These are phyloP conservation scores for Ascidia mentula DNA, from an alignment of 23 tunicate genomes.

Conservation along the genomic window DNA sequence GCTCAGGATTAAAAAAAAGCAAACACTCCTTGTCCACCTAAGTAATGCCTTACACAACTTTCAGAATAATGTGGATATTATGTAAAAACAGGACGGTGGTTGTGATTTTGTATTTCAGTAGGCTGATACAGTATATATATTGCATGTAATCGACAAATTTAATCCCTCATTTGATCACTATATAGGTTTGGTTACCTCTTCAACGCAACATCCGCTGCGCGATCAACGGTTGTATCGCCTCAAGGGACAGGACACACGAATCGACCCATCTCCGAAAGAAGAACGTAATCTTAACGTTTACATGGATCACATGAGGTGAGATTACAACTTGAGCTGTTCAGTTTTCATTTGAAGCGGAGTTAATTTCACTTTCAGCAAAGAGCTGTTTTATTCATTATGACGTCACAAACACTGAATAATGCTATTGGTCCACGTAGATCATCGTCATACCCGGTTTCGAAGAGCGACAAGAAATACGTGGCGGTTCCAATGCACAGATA, in stretches of 20 bases:
- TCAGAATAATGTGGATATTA: too few species aligned
- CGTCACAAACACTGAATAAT: too few species aligned
- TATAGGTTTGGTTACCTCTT: constrained; percentile 61
- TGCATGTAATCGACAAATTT: too few species aligned
- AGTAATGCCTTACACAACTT: too few species aligned
- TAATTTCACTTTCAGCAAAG: too few species aligned
- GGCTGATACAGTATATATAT: too few species aligned
- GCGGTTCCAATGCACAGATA: constrained; percentile 54
- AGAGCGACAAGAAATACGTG: constrained; percentile 17
- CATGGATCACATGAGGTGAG: constrained; percentile 46
- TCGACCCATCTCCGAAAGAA: constrained; percentile 60
- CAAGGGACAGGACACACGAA: constrained; percentile 70
- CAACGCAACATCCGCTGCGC: constrained; percentile 69
- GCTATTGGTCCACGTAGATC: constrained; percentile 4
- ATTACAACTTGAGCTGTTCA: background rate
- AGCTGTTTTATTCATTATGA: too few species aligned
- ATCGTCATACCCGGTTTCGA: background rate
- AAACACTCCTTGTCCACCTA: too few species aligned
- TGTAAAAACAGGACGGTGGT: too few species aligned
- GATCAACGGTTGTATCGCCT: constrained; percentile 74
- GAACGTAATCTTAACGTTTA: constrained; percentile 56
- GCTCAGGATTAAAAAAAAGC: background rate
- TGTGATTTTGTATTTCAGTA: too few species aligned
- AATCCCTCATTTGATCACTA: background rate
- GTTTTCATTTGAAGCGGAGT: too few species aligned